These are phyloP conservation scores for Lissocephala sabroskyi DNA, from an alignment of 2,888 invertebrate species.

Conservation along the genomic window DNA sequence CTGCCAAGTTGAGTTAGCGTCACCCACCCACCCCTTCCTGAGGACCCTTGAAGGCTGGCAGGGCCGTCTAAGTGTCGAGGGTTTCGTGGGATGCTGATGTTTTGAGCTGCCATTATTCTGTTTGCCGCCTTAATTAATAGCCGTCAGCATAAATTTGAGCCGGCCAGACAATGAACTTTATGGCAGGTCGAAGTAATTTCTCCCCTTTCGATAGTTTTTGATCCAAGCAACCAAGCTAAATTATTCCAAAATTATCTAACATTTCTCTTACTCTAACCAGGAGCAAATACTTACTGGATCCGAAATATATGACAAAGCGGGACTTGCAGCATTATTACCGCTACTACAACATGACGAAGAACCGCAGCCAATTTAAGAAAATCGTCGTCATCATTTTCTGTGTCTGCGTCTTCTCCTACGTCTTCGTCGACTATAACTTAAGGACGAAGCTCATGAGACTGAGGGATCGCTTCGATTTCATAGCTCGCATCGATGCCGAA, in stretches of 20 bases:
- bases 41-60: too few species aligned
- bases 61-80: constrained; percentile 13
- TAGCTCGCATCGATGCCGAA: constrained; percentile 64
- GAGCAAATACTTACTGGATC: constrained; percentile 66
- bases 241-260: too few species aligned
- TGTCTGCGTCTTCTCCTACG: constrained; percentile 68
- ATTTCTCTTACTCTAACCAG: too few species aligned
- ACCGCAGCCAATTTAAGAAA: constrained; percentile 65
- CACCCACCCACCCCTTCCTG: too few species aligned
- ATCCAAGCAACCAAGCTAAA: too few species aligned
- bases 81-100: constrained; percentile 14
- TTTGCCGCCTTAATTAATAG: constrained; percentile 44
- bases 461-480: constrained; percentile 67
- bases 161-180: constrained; percentile 34
- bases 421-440: constrained; percentile 69
- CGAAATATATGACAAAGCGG: constrained; percentile 69
- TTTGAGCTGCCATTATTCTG: constrained; percentile 30
- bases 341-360: constrained; percentile 65
- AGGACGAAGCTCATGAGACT: constrained; percentile 64
- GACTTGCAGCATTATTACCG: constrained; percentile 68
- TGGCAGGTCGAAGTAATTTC: too few species aligned
- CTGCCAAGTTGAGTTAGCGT: too few species aligned
- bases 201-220: too few species aligned
- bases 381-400: constrained; percentile 63
- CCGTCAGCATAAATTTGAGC: constrained; percentile 28